Conservation (phyloP, 2,797 vertebrate genomes). For the Pampus argenteus region DNA sequence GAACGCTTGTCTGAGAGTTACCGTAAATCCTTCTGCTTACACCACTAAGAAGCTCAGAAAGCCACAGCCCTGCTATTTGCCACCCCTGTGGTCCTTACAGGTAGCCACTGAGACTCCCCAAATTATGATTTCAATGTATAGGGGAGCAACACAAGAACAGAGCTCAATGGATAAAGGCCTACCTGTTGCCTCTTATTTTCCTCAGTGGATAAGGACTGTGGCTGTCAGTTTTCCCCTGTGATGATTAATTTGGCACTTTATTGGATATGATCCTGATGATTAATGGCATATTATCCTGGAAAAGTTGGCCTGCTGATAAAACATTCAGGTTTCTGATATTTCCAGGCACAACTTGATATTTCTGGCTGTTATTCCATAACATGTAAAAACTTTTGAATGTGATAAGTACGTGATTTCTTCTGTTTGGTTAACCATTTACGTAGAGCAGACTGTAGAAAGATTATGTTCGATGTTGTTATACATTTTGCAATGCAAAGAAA, state of each 20-base stretch:
- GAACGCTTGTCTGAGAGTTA: slow-evolving; percentile 90
- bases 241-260: slow-evolving; percentile 78
- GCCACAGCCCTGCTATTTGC: slow-evolving; percentile 82
- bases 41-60: slow-evolving; percentile 86
- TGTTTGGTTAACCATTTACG: slow-evolving; percentile 28
- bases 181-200: slow-evolving; percentile 77
- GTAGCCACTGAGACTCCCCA: slow-evolving; percentile 81
- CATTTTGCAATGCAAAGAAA: slow-evolving; percentile 1
- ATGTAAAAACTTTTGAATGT: slow-evolving; percentile 33
- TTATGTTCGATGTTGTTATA: neutral
- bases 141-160: slow-evolving; percentile 78
- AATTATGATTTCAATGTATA: slow-evolving; percentile 79
- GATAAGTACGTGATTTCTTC: slow-evolving; percentile 24
- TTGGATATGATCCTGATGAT: slow-evolving; percentile 81
- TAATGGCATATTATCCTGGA: slow-evolving; percentile 74
- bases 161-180: slow-evolving; percentile 80
- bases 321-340: slow-evolving; percentile 68
- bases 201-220: slow-evolving; percentile 66
- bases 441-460: neutral
- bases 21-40: slow-evolving; percentile 87
- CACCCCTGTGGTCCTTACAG: slow-evolving; percentile 84
- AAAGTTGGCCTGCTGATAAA: slow-evolving; percentile 62
- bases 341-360: slow-evolving; percentile 63
- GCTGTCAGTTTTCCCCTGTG: slow-evolving; percentile 71
- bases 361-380: slow-evolving; percentile 49